Conservation (phyloP, 64 coral and sea anemone species). For the Stichodactyla mertensii region DNA sequence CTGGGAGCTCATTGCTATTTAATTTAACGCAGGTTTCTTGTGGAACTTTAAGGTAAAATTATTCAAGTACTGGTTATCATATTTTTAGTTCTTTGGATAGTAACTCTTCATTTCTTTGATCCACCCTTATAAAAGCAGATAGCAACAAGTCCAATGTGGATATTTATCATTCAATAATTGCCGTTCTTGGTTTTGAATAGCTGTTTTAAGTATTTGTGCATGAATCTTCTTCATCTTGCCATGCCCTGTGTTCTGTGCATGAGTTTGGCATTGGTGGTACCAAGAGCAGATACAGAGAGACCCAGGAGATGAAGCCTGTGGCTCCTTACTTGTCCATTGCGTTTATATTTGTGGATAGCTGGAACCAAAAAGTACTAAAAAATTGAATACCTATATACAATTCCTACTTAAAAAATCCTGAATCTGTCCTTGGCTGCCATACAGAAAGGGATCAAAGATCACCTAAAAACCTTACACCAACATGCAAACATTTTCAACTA, state of each 20-base stretch:
- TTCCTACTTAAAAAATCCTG: not conserved
- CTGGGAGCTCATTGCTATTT: too few relatives aligned
- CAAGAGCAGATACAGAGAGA: not conserved
- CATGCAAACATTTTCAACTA: conserved; percentile 2
- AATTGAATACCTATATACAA: too few relatives aligned
- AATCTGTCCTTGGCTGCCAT: not conserved
- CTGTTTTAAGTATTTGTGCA: not conserved
- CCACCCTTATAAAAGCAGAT: not conserved
- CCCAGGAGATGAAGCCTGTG: not conserved
- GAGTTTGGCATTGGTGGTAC: not conserved
- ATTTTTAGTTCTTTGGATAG: not conserved
- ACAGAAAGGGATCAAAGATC: not conserved
- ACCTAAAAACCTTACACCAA: not conserved
- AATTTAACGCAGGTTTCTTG: too few relatives aligned
- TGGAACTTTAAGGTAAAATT: too few relatives aligned
- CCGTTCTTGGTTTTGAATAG: not conserved
- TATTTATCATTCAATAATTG: not conserved
- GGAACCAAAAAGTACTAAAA: too few relatives aligned
- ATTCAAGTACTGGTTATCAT: too few relatives aligned
- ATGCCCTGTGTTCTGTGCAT: not conserved
- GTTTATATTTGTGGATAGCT: too few relatives aligned
- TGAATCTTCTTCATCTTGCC: not conserved
- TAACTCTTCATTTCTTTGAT: not conserved
- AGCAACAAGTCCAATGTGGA: not conserved
- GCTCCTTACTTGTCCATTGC: too few relatives aligned